These are phyloP conservation scores for Toxotes jaculatrix DNA, from an alignment of 2,113 vertebrate species.

Conservation along the genomic window DNA sequence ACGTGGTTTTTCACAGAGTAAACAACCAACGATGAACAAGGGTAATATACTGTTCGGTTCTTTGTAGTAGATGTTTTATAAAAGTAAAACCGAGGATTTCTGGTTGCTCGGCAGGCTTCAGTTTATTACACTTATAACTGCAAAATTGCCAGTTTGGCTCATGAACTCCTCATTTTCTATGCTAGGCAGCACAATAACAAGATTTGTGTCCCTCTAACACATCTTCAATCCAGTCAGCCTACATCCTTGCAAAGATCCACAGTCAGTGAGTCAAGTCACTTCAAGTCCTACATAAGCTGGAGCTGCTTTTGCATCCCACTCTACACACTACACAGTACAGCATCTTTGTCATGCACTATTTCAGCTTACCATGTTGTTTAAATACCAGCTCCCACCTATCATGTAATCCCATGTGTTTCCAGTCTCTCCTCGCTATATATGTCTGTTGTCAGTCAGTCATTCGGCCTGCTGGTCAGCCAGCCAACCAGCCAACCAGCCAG, in stretches of 20 bases:
- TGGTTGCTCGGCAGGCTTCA: not conserved
- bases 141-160: not conserved
- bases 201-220: not conserved
- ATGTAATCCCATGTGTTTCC: conserved; percentile 26
- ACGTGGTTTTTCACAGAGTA: conserved; percentile 13
- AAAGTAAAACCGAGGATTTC: not conserved
- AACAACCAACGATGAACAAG: conserved; percentile 24
- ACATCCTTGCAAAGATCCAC: not conserved
- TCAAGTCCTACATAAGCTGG: too few relatives aligned
- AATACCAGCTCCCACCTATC: conserved; percentile 15
- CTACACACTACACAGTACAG: not conserved
- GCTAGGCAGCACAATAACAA: too few relatives aligned
- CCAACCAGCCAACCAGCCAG: conserved; percentile 26
- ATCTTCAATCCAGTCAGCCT: not conserved
- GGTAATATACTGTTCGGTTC: not conserved
- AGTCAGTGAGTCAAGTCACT: not conserved
- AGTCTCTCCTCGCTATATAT: not conserved
- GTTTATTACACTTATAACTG: not conserved
- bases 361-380: not conserved
- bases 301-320: not conserved
- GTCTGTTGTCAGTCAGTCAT: conserved; percentile 31
- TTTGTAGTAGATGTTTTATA: not conserved
- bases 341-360: not conserved
- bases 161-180: not conserved
- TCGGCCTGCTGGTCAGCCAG: conserved; percentile 41